phyloP scores from a whole-genome alignment of 2,113 vertebrate genomes.

The Ursus arctos region DNA sequence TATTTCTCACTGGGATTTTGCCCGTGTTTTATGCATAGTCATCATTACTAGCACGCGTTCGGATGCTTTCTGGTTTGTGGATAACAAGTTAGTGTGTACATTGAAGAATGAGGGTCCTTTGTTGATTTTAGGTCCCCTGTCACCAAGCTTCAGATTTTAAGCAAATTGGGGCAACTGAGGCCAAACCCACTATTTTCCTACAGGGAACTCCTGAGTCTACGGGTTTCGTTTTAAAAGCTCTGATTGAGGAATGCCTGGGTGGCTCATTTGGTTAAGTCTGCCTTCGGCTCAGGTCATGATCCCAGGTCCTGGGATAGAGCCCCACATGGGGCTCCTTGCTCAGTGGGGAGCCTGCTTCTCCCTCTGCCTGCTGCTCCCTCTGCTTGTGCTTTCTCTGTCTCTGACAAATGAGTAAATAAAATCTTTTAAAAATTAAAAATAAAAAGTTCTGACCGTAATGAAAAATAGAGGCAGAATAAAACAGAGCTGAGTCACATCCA shows the following conservation, averaged over 20 bases:
- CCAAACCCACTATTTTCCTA: neutral
- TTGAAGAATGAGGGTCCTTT: neutral
- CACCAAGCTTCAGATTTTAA: neutral
- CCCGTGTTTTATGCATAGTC: neutral
- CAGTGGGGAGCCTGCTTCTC: neutral
- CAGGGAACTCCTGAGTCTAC: neutral
- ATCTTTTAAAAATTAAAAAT: neutral
- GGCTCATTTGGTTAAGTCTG: neutral
- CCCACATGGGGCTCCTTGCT: neutral
- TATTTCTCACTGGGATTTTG: constrained; percentile 7
- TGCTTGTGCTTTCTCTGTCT: neutral
- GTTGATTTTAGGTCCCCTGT: neutral
- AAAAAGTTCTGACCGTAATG: neutral
- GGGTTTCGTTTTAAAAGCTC: constrained; percentile 21
- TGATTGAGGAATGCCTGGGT: neutral
- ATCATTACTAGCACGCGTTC: neutral
- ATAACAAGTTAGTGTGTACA: neutral
- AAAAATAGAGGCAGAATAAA: neutral
- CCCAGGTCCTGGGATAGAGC: neutral
- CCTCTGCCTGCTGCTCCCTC: neutral
- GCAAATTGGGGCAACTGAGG: neutral
- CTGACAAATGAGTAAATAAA: neutral
- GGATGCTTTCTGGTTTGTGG: neutral
- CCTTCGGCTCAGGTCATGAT: neutral
- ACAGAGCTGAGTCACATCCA: neutral